phyloP scores from a whole-genome alignment of 2,888 invertebrate genomes.

The Cynaeus angustus region DNA sequence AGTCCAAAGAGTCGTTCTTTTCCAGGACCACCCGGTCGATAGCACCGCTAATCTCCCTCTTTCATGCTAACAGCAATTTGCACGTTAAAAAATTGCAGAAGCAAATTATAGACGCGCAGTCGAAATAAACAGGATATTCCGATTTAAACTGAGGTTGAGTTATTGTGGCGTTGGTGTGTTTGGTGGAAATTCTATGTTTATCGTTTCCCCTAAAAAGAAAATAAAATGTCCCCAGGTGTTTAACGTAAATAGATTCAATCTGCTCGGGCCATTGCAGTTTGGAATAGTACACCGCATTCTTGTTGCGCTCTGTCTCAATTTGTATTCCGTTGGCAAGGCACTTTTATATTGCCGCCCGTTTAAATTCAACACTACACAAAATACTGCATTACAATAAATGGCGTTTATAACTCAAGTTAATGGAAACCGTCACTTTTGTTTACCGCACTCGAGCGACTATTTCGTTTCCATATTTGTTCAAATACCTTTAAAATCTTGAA shows the following conservation, averaged over 20 bases:
- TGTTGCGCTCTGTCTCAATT: conserved; percentile 53
- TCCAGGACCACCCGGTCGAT: conserved; percentile 42
- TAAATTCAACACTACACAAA: conserved; percentile 52
- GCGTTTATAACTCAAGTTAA: conserved; percentile 48
- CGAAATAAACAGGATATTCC: conserved; percentile 36
- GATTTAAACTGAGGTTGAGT: conserved; percentile 38
- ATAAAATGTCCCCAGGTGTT: conserved; percentile 55
- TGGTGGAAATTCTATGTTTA: conserved; percentile 38
- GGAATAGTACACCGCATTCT: conserved; percentile 49
- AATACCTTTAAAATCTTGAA: too few species aligned
- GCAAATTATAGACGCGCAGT: conserved; percentile 20
- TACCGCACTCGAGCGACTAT: not conserved
- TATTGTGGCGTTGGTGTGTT: conserved; percentile 15
- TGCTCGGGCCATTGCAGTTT: conserved; percentile 56
- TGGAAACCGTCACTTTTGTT: conserved; percentile 20
- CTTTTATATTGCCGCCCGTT: conserved; percentile 53
- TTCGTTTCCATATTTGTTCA: too few species aligned
- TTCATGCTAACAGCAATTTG: conserved; percentile 26
- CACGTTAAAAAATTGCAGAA: not conserved
- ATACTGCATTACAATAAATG: conserved; percentile 53
- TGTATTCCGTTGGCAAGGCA: conserved; percentile 55
- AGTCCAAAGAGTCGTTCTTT: conserved; percentile 6
- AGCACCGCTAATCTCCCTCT: conserved; percentile 26
- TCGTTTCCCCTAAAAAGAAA: conserved; percentile 42
- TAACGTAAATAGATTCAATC: conserved; percentile 57